Percentiles rank a stretch among this genome's conserved stretches.
Evolutionary conservation across 2,113 vertebrate species (phyloP).

Genomic region (Cinclus cinclus): DNA sequence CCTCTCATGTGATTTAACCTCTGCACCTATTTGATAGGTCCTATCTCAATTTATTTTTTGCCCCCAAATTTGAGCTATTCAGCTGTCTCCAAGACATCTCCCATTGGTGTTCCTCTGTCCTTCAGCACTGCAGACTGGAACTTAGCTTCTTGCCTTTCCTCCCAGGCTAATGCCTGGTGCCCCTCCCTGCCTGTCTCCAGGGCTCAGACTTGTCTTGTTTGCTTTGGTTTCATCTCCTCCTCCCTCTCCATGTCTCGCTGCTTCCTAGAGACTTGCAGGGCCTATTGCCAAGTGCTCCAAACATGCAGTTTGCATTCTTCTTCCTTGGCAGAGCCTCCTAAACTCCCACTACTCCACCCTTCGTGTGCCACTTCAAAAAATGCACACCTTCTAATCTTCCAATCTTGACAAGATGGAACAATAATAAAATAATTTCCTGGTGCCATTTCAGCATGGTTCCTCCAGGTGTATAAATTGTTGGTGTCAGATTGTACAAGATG

Average conservation of each 20-base stretch:
- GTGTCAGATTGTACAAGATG: background rate
- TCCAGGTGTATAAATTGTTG: background rate
- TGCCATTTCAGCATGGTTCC: background rate
- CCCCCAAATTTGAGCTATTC: background rate
- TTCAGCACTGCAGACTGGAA: background rate
- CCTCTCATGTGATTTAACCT: background rate
- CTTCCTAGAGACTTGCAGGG: background rate
- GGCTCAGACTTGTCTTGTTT: background rate
- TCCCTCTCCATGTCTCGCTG: background rate
- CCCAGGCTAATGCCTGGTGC: background rate
- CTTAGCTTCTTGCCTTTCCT: background rate
- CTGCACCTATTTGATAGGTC: background rate
- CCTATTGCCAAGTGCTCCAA: background rate
- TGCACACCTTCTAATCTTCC: background rate
- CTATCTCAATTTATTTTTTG: background rate
- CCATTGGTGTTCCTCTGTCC: background rate
- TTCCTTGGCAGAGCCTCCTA: slow-evolving; percentile 21
- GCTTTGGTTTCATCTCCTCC: background rate
- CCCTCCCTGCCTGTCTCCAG: background rate
- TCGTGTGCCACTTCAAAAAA: background rate
- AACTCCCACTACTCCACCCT: background rate
- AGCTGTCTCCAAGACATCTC: background rate
- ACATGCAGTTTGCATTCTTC: background rate
- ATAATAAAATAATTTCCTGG: background rate
- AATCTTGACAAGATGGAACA: background rate